Evolutionary conservation across 2,888 invertebrate genomes (phyloP).

Genomic region (Erebia aethiops): DNA sequence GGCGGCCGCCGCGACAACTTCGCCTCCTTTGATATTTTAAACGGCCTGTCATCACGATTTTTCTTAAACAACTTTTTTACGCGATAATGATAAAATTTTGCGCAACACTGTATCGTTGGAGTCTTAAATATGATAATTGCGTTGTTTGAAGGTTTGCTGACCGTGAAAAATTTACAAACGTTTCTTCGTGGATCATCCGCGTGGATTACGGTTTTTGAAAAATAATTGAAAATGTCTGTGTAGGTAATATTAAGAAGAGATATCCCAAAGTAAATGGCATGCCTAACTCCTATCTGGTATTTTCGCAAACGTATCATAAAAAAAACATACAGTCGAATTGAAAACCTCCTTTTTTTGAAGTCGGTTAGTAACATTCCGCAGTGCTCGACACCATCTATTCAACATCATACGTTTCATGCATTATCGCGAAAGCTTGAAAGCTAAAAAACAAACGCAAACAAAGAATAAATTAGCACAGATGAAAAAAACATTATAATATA

Average conservation of each 20-base stretch:
- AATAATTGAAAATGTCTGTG: too few species aligned
- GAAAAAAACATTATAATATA: slow-evolving; percentile 8
- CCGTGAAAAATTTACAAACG: too few species aligned
- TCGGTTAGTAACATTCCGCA: neutral
- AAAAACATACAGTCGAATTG: too few species aligned
- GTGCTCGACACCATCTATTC: neutral
- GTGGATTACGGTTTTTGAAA: too few species aligned
- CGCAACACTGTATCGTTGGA: neutral
- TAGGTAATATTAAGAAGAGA: too few species aligned
- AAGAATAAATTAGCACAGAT: slow-evolving; percentile 16
- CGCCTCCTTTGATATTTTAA: slow-evolving; percentile 37
- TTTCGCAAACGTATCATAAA: neutral
- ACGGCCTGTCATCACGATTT: slow-evolving; percentile 28
- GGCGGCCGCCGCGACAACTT: neutral
- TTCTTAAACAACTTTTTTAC: slow-evolving; percentile 19
- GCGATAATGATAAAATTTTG: slow-evolving; percentile 9
- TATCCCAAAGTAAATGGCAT: neutral
- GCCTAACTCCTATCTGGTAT: neutral
- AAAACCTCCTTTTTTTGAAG: too few species aligned
- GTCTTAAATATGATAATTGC: too few species aligned
- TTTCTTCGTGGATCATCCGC: too few species aligned
- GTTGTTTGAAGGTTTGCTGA: too few species aligned
- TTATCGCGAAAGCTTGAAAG: neutral
- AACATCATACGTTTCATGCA: neutral
- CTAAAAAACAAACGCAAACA: slow-evolving; percentile 15